A percentile compares a stretch with the other conserved stretches of the same genome.
Evolutionary conservation across 2,888 invertebrate genomes (phyloP).

Genomic region (Aspidiotus rigidus): DNA sequence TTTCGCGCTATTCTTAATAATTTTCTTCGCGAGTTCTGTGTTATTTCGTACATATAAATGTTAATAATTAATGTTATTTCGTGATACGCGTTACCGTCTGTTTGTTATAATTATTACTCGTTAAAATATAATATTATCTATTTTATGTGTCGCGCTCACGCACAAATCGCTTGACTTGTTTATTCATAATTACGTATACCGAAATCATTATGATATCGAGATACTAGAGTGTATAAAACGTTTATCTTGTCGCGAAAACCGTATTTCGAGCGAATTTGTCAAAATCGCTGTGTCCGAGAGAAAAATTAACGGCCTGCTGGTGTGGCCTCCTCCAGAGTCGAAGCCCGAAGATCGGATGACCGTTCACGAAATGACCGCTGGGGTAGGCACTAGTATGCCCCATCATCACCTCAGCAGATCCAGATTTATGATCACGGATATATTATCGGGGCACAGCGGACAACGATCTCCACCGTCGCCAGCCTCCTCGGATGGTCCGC

Average conservation of each 20-base stretch:
- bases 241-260: neutral
- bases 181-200: too few relatives aligned
- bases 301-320: constrained; percentile 27
- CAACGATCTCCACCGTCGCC: constrained; percentile 47
- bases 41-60: neutral
- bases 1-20: neutral
- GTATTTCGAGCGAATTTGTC: constrained; percentile 6
- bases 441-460: constrained; percentile 50
- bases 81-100: neutral
- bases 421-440: constrained; percentile 84
- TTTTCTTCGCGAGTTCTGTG: neutral
- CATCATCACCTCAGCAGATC: constrained; percentile 54
- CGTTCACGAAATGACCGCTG: constrained; percentile 42
- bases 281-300: constrained; percentile 35
- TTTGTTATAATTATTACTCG: too few relatives aligned
- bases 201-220: too few relatives aligned
- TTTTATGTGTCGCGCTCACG: too few relatives aligned
- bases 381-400: constrained; percentile 48
- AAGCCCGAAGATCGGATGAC: constrained; percentile 38
- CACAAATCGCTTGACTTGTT: too few relatives aligned
- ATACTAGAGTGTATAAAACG: too few relatives aligned
- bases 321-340: constrained; percentile 32
- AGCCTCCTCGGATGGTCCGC: constrained; percentile 48
- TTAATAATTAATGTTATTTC: neutral
- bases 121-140: too few relatives aligned